Conservation (phyloP, 2,113 vertebrate species). For the Hucho hucho region DNA sequence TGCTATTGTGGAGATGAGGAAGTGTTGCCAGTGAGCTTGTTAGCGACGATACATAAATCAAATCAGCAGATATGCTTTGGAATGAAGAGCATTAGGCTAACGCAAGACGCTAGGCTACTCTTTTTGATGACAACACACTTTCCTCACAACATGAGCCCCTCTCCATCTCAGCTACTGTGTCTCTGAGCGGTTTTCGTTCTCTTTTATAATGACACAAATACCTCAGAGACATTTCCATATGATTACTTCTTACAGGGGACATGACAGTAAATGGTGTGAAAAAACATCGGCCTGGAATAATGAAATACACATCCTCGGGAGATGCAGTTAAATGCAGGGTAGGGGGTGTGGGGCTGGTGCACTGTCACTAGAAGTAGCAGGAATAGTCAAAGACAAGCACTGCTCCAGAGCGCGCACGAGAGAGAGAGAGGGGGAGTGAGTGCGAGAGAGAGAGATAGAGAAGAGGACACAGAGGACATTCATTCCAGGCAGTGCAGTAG, state of each 20-base stretch:
- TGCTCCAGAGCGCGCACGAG: not conserved
- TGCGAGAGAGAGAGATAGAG: slow-evolving; percentile 34
- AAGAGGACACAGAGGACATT: slow-evolving; percentile 62
- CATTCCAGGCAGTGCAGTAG: slow-evolving; percentile 53
- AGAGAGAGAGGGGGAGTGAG: slow-evolving; percentile 6
- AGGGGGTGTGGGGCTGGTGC: too few species aligned
- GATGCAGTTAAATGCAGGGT: too few species aligned
- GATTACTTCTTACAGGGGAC: slow-evolving; percentile 40
- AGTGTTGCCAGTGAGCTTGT: slow-evolving; percentile 38
- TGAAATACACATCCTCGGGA: slow-evolving; percentile 11
- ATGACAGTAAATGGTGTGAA: slow-evolving; percentile 32
- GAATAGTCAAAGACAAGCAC: not conserved
- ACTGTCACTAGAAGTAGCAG: too few species aligned
- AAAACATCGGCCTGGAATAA: slow-evolving; percentile 12
- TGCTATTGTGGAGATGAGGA: slow-evolving; percentile 18
- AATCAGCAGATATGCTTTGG: slow-evolving; percentile 10
- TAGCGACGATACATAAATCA: slow-evolving; percentile 55
- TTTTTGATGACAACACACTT: slow-evolving; percentile 41
- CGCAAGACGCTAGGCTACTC: slow-evolving; percentile 26
- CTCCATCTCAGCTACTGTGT: slow-evolving; percentile 21
- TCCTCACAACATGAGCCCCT: slow-evolving; percentile 12
- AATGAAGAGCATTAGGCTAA: slow-evolving; percentile 8
- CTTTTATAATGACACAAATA: slow-evolving; percentile 27
- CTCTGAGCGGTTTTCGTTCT: slow-evolving; percentile 1
- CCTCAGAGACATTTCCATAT: slow-evolving; percentile 19